Base-by-base conservation (phyloP, 2,888 invertebrate genomes). In the Adineta ricciae region DNA sequence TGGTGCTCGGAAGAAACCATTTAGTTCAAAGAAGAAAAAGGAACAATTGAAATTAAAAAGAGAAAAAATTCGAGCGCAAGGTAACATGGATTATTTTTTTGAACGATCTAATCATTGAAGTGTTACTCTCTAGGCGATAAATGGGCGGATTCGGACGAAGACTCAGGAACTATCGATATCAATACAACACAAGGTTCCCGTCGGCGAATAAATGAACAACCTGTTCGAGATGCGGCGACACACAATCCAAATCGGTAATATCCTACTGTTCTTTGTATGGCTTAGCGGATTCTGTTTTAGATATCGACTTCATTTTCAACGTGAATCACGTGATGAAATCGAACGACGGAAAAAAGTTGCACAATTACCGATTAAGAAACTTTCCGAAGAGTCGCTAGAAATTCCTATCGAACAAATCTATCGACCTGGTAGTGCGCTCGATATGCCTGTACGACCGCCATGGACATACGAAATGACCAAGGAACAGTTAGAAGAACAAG, bases 11-110 rank as follows among this genome's bases (percentile, higher is more conserved):
- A 96, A 95, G 91, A 92, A 93, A 9, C 94, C 96, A 0, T 97
- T 96, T 88, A 96, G 96, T 89, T 95, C 95, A 24, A 97, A 97
- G 91, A 95, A 95, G 73, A 97, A 97, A 90, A 96, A 95, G 88
- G 93, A 94, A 87, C 97, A 97, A 89, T 89, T 97, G 49, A 93
- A 94, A 88, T 92, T 92, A 11, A 94, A 94, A 89, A 93, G 93
- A 86, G 92, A 93, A 87, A 88, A 90, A 54, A 92, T 92, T 88
- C 85, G 86, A 82, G 49, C 50, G 19, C n/a, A 56, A 86, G 50
- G 50, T 50, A 56, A 73, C 5, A 8, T 14, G n/a, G 46, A 32
- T 38, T 32, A 9, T 56, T 38, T 7, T 84, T 36, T 54, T 24
- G 46, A 46, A 46, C 5, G 46, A 46, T 46, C 8, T 46, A 11